Evolutionary conservation across 2,888 invertebrate genomes (phyloP).

Genomic region (Thysanoteuthis rhombus): DNA sequence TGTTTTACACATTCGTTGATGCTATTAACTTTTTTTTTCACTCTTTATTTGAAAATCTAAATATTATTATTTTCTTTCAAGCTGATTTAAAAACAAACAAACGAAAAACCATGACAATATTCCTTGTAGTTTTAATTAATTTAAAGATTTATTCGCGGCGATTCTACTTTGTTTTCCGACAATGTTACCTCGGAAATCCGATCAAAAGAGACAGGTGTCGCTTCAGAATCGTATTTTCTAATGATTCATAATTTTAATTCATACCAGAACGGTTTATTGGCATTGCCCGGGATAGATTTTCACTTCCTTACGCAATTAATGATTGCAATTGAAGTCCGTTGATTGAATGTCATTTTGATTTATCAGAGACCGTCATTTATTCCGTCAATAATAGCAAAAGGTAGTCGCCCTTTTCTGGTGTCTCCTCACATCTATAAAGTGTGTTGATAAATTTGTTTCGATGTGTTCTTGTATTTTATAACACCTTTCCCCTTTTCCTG

Average conservation of each 20-base stretch:
- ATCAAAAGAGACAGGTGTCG: slow-evolving; percentile 12
- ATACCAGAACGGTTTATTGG: not conserved
- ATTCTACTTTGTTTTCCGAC: not conserved
- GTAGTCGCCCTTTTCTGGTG: too few species aligned
- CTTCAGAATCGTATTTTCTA: not conserved
- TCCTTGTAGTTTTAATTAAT: not conserved
- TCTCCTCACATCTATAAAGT: too few species aligned
- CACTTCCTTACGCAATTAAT: not conserved
- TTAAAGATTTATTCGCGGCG: not conserved
- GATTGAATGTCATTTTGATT: too few species aligned
- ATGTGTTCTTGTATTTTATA: too few species aligned
- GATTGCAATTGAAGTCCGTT: not conserved
- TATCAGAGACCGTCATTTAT: too few species aligned
- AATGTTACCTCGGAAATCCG: not conserved
- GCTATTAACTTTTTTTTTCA: too few species aligned
- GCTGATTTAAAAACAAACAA: not conserved
- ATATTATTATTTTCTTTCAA: not conserved
- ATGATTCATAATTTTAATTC: not conserved
- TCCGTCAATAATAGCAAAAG: too few species aligned
- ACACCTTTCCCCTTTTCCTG: too few species aligned
- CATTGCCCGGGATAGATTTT: not conserved
- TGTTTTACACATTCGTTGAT: too few species aligned
- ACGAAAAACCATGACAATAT: not conserved
- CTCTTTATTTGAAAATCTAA: too few species aligned
- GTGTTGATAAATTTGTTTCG: too few species aligned